phyloP scores from a whole-genome alignment of 2,888 invertebrate species.

The Cosmia trapezina region DNA sequence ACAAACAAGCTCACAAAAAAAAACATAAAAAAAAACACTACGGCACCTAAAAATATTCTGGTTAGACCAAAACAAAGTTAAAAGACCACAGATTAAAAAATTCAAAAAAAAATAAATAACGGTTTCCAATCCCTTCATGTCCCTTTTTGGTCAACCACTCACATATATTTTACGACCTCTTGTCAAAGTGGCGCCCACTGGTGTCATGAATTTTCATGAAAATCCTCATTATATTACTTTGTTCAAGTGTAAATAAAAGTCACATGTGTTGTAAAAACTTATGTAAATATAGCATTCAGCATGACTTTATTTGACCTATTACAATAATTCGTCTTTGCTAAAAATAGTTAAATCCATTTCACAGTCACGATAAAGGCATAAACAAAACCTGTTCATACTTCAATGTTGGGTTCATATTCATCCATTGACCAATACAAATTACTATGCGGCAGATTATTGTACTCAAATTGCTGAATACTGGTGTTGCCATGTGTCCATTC shows the following conservation, averaged over 20 bases:
- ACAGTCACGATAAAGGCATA: conserved; percentile 16
- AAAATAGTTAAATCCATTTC: conserved; percentile 33
- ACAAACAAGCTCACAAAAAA: too few relatives aligned
- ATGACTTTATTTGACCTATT: conserved; percentile 41
- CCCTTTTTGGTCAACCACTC: too few relatives aligned
- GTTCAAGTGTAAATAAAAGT: conserved; percentile 42
- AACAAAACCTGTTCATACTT: conserved; percentile 24
- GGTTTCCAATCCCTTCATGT: too few relatives aligned
- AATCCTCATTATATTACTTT: neutral
- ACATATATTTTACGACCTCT: too few relatives aligned
- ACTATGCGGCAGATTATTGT: neutral
- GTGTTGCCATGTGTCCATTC: too few relatives aligned
- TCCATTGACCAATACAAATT: conserved; percentile 18
- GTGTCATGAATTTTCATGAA: too few relatives aligned
- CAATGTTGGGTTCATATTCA: conserved; percentile 9
- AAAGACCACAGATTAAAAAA: too few relatives aligned
- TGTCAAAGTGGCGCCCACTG: too few relatives aligned
- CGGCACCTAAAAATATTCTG: too few relatives aligned
- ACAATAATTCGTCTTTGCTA: conserved; percentile 32
- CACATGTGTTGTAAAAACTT: conserved; percentile 26
- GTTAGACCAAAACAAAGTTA: too few relatives aligned
- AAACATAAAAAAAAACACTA: too few relatives aligned
- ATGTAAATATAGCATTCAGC: conserved; percentile 41
- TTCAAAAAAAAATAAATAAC: too few relatives aligned
- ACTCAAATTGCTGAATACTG: neutral